These are phyloP conservation scores for Phymorhynchus buccinoides DNA, from an alignment of 1,140 invertebrate genomes.

Conservation along the genomic window DNA sequence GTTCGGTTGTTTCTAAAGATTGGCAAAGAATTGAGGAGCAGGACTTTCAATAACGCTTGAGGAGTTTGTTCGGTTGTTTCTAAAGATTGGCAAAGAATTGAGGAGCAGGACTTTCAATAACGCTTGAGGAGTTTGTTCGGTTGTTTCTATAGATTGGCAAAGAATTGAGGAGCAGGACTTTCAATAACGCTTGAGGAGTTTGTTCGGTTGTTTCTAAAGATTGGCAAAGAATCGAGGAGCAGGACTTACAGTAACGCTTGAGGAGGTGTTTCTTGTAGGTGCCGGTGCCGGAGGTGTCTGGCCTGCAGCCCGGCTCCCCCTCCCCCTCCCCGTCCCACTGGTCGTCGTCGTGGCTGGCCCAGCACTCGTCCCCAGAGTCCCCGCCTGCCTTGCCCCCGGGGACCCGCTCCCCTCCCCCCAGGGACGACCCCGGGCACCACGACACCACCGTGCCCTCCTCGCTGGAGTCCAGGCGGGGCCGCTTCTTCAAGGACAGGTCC, in stretches of 20 bases:
- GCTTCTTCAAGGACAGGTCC: constrained; percentile 53
- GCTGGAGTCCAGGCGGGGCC: constrained; percentile 37
- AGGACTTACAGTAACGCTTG: constrained; percentile 58
- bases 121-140: no score
- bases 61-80: no score
- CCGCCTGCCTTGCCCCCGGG: neutral
- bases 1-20: no score
- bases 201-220: no score
- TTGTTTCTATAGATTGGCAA: no score
- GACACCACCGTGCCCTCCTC: neutral
- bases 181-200: no score
- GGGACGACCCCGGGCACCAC: neutral
- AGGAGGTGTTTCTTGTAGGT: constrained; percentile 58
- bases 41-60: no score
- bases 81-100: no score
- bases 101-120: no score
- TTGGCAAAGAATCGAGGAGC: neutral
- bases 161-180: constrained; percentile 38
- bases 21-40: no score
- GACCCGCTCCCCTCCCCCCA: no score
- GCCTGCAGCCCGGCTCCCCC: neutral
- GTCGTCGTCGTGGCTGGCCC: constrained; percentile 1
- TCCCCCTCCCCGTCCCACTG: neutral
- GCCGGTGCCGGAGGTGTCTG: constrained; percentile 25
- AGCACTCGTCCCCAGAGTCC: neutral